A percentile compares a stretch with the other conserved stretches of the same genome.
Conservation (phyloP, 2,888 invertebrate species). For the Apodemia mormo region DNA sequence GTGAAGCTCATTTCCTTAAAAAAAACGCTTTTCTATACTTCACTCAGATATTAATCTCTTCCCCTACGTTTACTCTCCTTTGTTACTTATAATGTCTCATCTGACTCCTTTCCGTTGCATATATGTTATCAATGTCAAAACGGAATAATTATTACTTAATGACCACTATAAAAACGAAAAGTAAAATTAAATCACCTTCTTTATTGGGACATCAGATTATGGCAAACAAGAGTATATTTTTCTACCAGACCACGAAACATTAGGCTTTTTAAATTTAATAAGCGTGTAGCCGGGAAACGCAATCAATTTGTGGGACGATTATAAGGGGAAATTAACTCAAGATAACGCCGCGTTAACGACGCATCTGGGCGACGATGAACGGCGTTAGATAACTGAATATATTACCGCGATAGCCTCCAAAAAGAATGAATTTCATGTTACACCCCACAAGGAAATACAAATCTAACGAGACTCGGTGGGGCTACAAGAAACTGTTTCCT, state of each 20-base stretch:
- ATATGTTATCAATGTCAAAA: too few species aligned
- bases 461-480: constrained; percentile 50
- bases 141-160: too few species aligned
- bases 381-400: constrained; percentile 68
- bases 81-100: too few species aligned
- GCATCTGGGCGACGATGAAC: constrained; percentile 70
- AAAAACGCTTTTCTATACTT: too few species aligned
- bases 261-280: constrained; percentile 14
- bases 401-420: constrained; percentile 58
- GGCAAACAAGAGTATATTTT: too few species aligned
- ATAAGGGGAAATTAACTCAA: constrained; percentile 67
- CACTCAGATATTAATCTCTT: too few species aligned
- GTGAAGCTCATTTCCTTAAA: too few species aligned
- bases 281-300: constrained; percentile 42
- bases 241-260: neutral
- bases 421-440: constrained; percentile 62
- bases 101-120: too few species aligned
- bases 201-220: too few species aligned
- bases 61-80: too few species aligned
- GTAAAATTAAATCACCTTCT: too few species aligned
- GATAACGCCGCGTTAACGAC: constrained; percentile 65
- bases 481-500: constrained; percentile 51
- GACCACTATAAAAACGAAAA: too few species aligned
- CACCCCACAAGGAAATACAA: constrained; percentile 53
- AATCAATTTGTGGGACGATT: constrained; percentile 67